Conservation (phyloP, 1,140 invertebrate genomes). For the Zelostemma sp. region DNA sequence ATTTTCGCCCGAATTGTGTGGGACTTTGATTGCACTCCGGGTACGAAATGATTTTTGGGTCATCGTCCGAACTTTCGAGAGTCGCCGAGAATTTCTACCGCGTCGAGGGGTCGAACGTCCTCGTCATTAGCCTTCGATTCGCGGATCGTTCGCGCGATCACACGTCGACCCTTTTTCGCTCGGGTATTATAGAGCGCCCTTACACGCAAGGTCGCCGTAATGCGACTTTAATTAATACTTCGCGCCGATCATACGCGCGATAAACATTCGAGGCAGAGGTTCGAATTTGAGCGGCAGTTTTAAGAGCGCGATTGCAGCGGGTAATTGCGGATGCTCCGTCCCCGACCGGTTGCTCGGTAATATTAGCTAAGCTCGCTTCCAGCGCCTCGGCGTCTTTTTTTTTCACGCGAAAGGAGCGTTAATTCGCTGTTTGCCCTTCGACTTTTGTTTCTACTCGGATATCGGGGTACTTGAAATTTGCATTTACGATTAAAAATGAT, state of each 20-base stretch:
- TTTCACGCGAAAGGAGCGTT: not conserved
- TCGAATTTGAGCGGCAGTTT: slow-evolving; percentile 27
- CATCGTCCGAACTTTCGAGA: slow-evolving; percentile 38
- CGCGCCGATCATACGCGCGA: slow-evolving; percentile 23
- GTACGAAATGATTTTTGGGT: slow-evolving; percentile 38
- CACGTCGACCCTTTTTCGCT: not conserved
- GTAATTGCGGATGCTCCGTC: slow-evolving; percentile 23
- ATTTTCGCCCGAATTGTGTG: no score
- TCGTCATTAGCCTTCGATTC: not conserved
- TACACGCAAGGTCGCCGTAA: slow-evolving; percentile 39
- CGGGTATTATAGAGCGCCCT: slow-evolving; percentile 13
- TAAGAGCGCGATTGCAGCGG: slow-evolving; percentile 15
- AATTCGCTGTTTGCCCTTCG: not conserved
- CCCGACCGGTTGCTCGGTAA: slow-evolving; percentile 1
- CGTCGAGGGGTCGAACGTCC: slow-evolving; percentile 17
- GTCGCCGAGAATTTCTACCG: slow-evolving; percentile 24
- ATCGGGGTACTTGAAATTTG: slow-evolving; percentile 4
- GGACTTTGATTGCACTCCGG: no score
- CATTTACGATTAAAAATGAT: no score
- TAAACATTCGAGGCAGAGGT: slow-evolving; percentile 23
- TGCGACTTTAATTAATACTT: slow-evolving; percentile 39
- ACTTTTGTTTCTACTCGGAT: not conserved
- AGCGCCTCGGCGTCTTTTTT: not conserved
- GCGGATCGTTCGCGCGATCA: not conserved
- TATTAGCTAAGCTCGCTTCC: slow-evolving; percentile 2